Evolutionary conservation across 1,140 invertebrate genomes (phyloP).

Genomic region (Orchestia grillus): DNA sequence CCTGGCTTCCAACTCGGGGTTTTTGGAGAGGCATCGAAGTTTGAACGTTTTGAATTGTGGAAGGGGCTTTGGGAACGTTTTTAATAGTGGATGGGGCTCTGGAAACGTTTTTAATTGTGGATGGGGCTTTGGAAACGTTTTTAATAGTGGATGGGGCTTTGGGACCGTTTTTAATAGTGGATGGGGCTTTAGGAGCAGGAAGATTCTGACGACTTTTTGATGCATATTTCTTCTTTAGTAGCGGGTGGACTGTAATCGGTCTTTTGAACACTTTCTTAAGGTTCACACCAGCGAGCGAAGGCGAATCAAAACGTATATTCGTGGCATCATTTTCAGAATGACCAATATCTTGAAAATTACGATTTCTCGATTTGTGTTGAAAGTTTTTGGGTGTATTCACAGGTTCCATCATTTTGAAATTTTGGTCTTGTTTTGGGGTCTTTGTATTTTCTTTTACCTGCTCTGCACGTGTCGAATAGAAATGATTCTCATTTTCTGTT

Average conservation of each 20-base stretch:
- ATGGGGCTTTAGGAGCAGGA: neutral
- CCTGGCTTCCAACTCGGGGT: neutral
- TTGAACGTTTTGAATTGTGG: neutral
- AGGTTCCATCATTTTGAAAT: neutral
- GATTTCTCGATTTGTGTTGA: neutral
- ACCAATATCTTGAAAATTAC: neutral
- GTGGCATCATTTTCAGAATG: neutral
- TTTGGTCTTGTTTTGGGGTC: neutral
- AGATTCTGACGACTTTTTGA: neutral
- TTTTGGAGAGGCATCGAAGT: neutral
- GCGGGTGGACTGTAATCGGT: neutral
- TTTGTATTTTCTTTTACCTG: neutral
- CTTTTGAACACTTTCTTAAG: neutral
- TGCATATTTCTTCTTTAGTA: neutral
- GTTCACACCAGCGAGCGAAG: neutral
- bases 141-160: neutral
- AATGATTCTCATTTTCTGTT: neutral
- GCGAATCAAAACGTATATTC: neutral
- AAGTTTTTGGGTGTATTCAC: neutral
- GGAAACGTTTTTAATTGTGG: neutral
- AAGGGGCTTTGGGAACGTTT: neutral
- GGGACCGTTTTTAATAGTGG: too few species aligned
- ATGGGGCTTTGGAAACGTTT: neutral
- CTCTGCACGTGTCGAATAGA: neutral
- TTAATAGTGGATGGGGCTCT: neutral